Base-by-base conservation (phyloP, 2,888 invertebrate genomes). In the Prenolepis imparis region DNA sequence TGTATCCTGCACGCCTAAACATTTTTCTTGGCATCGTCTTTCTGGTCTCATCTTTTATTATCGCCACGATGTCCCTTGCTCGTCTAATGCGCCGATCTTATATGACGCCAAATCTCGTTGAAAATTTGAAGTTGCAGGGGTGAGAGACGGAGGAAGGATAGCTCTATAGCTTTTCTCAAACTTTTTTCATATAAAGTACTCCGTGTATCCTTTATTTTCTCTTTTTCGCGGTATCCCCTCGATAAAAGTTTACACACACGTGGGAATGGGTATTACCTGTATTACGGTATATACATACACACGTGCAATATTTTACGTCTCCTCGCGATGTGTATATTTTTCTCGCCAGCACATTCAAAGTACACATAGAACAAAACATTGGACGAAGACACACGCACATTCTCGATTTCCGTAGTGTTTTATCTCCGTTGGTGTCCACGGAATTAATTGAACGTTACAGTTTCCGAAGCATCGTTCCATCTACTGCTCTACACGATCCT, bases 361-460 rank as follows among this genome's bases (percentile, higher is more conserved):
- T 28, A 24, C 39, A 41, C 41, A 6, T 48, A 21, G 24, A 48
- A 28, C 75, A 67, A 55, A 77, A 78, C 28, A 41, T 57, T 68
- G 57, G 21, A 59, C 57, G 57, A 57, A 57, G 57, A 67, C 32
- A 68, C 44, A 68, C 57, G 57, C 70, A 24, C 67, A 41, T 59
- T 68, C 77, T 44, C 78, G 36, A 78, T 70, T 70, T 59, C 36
- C 72, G 70, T 18, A 59, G 48, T 57, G 57, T 78, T 78, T 78
- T 78, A 70, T 59, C 44, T 78, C 59, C 70, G 44, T 59, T 70
- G 44, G 55, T 70, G 72, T 78, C 78, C 72, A 59, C 44, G 44
- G 78, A 78, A 78, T 83, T 84, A 84, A 84, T 84, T 78, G 74
- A 59, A 44, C 75, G 73, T 75, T 44, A 80, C 59, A 80, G 55